Conservation (phyloP, 1,140 invertebrate species). For the Drosophila ohnishii region DNA sequence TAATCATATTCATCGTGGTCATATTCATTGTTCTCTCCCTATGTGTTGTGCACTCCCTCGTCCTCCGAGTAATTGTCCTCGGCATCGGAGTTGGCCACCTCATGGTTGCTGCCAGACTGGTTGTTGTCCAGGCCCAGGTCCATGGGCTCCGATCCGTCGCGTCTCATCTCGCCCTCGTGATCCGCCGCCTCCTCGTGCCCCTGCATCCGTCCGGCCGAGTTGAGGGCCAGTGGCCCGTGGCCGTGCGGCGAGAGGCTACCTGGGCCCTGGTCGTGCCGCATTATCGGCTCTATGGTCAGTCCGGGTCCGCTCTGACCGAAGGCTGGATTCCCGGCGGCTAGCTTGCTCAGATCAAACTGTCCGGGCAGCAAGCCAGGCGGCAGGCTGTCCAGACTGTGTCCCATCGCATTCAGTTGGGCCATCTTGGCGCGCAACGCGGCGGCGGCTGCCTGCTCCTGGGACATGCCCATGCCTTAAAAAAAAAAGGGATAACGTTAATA, state of each 20-base stretch:
- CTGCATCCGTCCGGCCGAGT: slow-evolving; percentile 50
- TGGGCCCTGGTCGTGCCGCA: slow-evolving; percentile 59
- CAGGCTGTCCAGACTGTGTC: slow-evolving; percentile 85
- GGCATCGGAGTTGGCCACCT: slow-evolving; percentile 69
- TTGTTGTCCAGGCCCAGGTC: slow-evolving; percentile 75
- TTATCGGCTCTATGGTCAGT: slow-evolving; percentile 70
- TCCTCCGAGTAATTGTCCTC: slow-evolving; percentile 82
- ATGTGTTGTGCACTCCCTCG: slow-evolving; percentile 82
- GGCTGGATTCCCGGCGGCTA: slow-evolving; percentile 48
- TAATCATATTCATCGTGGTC: slow-evolving; percentile 1
- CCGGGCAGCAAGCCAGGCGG: slow-evolving; percentile 70
- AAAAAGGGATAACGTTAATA: not conserved
- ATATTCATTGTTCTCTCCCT: slow-evolving; percentile 21
- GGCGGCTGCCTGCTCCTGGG: slow-evolving; percentile 84
- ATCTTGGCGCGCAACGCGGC: slow-evolving; percentile 88
- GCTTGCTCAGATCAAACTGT: slow-evolving; percentile 79
- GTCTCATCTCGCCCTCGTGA: slow-evolving; percentile 59
- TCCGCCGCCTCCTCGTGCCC: slow-evolving; percentile 45
- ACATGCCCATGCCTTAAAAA: slow-evolving; percentile 83
- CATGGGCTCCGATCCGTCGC: slow-evolving; percentile 77
- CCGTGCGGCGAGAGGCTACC: slow-evolving; percentile 58
- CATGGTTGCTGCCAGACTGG: slow-evolving; percentile 75
- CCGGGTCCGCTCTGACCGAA: slow-evolving; percentile 53
- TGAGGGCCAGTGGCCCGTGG: slow-evolving; percentile 50
- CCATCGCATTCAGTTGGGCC: slow-evolving; percentile 88